A percentile compares a stretch with the other conserved stretches of the same genome.
These are phyloP conservation scores for Machaerirhynchus nigripectus DNA, from an alignment of 2,113 vertebrate genomes.

Conservation along the genomic window DNA sequence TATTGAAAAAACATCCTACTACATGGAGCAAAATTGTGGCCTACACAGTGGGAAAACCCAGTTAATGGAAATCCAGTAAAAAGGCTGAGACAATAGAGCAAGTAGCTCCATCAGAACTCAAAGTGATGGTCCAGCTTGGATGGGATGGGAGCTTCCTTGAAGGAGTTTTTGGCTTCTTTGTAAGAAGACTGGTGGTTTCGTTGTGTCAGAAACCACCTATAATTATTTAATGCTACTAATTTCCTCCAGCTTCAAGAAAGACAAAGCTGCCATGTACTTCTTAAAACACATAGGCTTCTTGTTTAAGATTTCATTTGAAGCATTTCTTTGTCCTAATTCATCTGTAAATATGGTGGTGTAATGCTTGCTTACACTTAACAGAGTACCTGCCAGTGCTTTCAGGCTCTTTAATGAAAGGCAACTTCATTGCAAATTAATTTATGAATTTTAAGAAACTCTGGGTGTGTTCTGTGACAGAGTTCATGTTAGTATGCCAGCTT, in stretches of 20 bases:
- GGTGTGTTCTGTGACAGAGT: background rate
- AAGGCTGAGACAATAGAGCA: background rate
- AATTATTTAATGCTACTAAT: constrained; percentile 57
- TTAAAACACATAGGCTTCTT: background rate
- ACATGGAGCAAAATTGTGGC: background rate
- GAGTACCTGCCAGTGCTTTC: background rate
- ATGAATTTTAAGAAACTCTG: constrained; percentile 43
- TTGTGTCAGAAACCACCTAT: constrained; percentile 25
- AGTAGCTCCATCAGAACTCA: background rate
- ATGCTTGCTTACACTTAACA: background rate
- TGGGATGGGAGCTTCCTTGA: background rate
- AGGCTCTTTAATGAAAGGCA: constrained; percentile 40
- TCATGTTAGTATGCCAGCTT: background rate
- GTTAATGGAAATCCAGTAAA: background rate
- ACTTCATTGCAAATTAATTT: constrained; percentile 16
- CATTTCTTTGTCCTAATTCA: constrained; percentile 35
- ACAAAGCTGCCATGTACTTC: background rate
- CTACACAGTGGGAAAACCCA: background rate
- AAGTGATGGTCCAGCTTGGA: background rate
- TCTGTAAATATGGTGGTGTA: constrained; percentile 8
- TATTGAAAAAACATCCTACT: background rate
- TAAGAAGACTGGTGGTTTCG: background rate
- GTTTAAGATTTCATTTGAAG: constrained; percentile 16
- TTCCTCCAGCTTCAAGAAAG: constrained; percentile 43
- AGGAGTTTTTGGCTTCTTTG: background rate